Conservation (phyloP, 2,797 vertebrate species). For the Dryobates pubescens region DNA sequence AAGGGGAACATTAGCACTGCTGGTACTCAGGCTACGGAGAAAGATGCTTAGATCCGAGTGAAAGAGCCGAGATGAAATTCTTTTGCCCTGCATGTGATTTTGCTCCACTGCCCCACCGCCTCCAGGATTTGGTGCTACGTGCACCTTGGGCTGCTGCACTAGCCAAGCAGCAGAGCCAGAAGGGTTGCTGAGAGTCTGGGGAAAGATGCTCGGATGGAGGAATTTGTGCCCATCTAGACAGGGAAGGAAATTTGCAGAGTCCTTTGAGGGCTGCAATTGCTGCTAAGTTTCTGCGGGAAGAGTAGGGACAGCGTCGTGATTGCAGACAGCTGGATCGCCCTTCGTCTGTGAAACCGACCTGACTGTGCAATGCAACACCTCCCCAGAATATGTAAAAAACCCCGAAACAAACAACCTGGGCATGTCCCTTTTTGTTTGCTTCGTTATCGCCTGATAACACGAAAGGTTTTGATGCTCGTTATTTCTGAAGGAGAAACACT, state of each 20-base stretch:
- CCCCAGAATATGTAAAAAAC: background rate
- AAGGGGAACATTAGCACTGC: background rate
- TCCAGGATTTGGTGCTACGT: background rate
- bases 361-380: too few species aligned
- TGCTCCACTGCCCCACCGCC: background rate
- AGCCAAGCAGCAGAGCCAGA: background rate
- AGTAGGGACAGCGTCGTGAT: background rate
- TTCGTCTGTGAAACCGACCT: background rate
- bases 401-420: background rate
- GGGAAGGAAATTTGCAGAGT: background rate
- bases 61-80: background rate
- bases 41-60: background rate
- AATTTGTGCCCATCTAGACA: background rate
- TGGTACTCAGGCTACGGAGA: background rate
- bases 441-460: background rate
- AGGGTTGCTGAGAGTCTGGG: background rate
- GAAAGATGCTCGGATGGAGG: background rate
- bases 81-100: background rate
- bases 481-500: background rate
- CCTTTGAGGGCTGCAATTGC: background rate
- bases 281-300: background rate
- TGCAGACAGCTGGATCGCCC: background rate
- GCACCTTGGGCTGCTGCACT: background rate
- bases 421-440: background rate
- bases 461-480: background rate